Evolutionary conservation across 2,888 invertebrate genomes (phyloP).

Genomic region (Ditula angustiorana): DNA sequence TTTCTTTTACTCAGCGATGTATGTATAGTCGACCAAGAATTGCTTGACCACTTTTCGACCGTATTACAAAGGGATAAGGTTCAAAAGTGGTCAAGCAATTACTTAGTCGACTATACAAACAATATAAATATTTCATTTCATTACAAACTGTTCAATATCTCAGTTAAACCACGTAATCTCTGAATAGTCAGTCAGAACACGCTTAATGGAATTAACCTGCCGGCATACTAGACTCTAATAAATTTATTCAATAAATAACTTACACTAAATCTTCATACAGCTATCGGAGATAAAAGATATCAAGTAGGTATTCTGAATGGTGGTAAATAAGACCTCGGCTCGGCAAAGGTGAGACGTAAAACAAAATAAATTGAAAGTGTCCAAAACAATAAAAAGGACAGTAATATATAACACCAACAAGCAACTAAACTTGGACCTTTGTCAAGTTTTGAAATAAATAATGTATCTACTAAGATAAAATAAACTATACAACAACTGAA

Average conservation of each 20-base stretch:
- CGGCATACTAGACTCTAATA: not conserved
- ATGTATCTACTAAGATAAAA: not conserved
- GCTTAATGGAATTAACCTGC: not conserved
- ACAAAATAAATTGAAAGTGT: not conserved
- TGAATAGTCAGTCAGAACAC: not conserved
- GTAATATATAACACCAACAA: not conserved
- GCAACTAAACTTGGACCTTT: no score
- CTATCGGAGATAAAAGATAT: not conserved
- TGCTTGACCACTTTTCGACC: no score
- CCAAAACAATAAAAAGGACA: not conserved
- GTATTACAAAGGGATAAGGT: no score
- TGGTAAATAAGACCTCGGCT: not conserved
- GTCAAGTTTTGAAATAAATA: not conserved
- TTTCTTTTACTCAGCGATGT: not conserved
- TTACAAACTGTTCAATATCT: not conserved
- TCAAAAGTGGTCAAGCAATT: no score
- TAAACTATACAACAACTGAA: slow-evolving; percentile 3
- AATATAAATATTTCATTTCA: not conserved
- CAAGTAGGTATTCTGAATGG: not conserved
- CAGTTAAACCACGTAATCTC: not conserved
- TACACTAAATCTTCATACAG: not conserved
- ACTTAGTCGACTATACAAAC: no score
- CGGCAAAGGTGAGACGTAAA: not conserved
- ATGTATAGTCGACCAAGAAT: not conserved
- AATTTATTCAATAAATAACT: not conserved